A percentile compares a stretch with the other conserved stretches of the same genome.
These are phyloP conservation scores for Bucorvus abyssinicus DNA, from an alignment of 2,797 vertebrate genomes.

Conservation along the genomic window DNA sequence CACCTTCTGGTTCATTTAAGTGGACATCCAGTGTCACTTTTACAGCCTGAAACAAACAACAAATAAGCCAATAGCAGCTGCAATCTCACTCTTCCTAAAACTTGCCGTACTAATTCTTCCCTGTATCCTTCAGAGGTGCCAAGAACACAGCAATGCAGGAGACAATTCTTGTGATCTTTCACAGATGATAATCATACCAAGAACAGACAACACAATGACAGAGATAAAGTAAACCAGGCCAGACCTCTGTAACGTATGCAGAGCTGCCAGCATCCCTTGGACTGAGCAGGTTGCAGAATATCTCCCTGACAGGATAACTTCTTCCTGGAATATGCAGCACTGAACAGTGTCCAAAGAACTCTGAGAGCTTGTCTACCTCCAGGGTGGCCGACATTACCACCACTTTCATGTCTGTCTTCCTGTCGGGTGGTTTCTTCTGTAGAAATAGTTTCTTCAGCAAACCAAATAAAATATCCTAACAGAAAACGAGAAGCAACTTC, in stretches of 20 bases:
- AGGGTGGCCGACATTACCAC: slow-evolving; percentile 98
- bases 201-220: not conserved
- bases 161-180: not conserved
- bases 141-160: not conserved
- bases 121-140: not conserved
- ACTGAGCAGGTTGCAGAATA: slow-evolving; percentile 88
- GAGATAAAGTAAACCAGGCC: not conserved
- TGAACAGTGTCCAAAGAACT: slow-evolving; percentile 87
- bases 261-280: slow-evolving; percentile 88
- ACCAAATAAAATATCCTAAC: slow-evolving; percentile 93
- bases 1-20: slow-evolving; percentile 87
- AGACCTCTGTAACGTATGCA: slow-evolving; percentile 91
- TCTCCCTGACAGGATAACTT: slow-evolving; percentile 87
- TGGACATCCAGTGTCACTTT: slow-evolving; percentile 90
- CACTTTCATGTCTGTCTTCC: slow-evolving; percentile 83
- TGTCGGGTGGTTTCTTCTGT: slow-evolving; percentile 68
- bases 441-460: slow-evolving; percentile 89
- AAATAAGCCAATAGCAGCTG: not conserved
- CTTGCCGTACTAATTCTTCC: not conserved
- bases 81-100: not conserved
- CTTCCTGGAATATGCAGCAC: slow-evolving; percentile 93
- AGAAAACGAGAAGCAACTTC: not conserved
- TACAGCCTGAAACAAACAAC: slow-evolving; percentile 82
- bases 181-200: not conserved
- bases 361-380: slow-evolving; percentile 89